A percentile compares a stretch with the other conserved stretches of the same genome.
Evolutionary conservation across 2,113 vertebrate genomes (phyloP).

Genomic region (Actenoides hombroni): DNA sequence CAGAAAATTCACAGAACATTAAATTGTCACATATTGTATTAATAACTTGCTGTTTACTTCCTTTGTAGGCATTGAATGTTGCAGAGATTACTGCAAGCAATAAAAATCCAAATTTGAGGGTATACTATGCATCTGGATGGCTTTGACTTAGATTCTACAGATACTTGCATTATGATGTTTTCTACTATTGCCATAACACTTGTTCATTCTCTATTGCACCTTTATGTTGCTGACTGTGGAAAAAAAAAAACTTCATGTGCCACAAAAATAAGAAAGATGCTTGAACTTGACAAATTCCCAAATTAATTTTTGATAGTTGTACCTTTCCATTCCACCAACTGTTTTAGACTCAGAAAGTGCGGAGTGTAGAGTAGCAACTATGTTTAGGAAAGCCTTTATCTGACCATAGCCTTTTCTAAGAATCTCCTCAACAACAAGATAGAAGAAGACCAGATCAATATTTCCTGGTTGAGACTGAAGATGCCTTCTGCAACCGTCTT

Average conservation of each 20-base stretch:
- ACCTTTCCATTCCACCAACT: not conserved
- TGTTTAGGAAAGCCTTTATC: not conserved
- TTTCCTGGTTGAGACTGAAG: not conserved
- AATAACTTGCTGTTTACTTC: not conserved
- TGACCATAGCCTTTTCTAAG: not conserved
- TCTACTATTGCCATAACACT: not conserved
- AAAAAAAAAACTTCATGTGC: not conserved
- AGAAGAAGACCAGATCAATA: not conserved
- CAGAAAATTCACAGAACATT: not conserved
- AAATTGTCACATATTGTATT: not conserved
- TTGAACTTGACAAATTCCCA: not conserved
- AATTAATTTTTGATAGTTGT: not conserved
- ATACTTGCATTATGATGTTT: not conserved
- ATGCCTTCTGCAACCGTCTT: not conserved
- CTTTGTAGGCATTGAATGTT: not conserved
- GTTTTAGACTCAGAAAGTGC: not conserved
- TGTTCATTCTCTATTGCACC: not conserved
- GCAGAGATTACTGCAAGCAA: not conserved
- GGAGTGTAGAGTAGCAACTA: not conserved
- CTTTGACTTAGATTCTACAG: not conserved
- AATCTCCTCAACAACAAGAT: not conserved
- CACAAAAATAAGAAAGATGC: not conserved
- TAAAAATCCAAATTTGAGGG: not conserved
- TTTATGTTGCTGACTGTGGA: not conserved
- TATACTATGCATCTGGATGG: not conserved